Percentiles rank a stretch among this genome's conserved stretches.
These are phyloP conservation scores for Pelochelys cantorii DNA, from an alignment of 2,797 vertebrate species.

Conservation along the genomic window DNA sequence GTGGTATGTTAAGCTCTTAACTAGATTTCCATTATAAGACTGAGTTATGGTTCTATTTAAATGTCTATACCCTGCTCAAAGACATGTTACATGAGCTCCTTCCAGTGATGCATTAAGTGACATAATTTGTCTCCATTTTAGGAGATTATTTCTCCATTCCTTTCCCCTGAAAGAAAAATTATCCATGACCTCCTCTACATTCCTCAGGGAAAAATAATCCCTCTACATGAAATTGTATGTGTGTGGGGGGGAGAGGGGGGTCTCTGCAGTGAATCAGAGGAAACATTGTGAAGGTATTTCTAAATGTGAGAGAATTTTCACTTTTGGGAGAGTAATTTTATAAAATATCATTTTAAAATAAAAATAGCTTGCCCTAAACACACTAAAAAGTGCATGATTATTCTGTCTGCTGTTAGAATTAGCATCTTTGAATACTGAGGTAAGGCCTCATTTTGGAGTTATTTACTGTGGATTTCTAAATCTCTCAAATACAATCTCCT, in stretches of 20 bases:
- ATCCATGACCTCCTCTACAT: neutral
- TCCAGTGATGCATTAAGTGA: neutral
- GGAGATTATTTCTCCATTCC: neutral
- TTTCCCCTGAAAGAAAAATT: neutral
- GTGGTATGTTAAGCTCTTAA: neutral
- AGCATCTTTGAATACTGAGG: neutral
- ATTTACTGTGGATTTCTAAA: conserved; percentile 1
- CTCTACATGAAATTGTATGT: neutral
- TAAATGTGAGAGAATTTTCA: neutral
- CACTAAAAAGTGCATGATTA: neutral
- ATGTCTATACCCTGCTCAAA: neutral
- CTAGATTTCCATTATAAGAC: neutral
- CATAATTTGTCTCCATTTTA: neutral
- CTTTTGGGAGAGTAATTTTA: conserved; percentile 22
- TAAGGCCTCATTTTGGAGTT: fast-evolving
- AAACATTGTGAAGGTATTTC: neutral
- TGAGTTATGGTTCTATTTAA: neutral
- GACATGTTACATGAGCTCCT: neutral
- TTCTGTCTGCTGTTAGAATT: neutral
- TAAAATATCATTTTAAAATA: neutral
- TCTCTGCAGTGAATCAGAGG: neutral
- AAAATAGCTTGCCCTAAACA: neutral
- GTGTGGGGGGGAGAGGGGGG: too few relatives aligned
- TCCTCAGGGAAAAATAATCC: neutral
- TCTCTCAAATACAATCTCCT: neutral